These are phyloP conservation scores for Chirona hameri DNA, from an alignment of 2,888 invertebrate species.

Conservation along the genomic window DNA sequence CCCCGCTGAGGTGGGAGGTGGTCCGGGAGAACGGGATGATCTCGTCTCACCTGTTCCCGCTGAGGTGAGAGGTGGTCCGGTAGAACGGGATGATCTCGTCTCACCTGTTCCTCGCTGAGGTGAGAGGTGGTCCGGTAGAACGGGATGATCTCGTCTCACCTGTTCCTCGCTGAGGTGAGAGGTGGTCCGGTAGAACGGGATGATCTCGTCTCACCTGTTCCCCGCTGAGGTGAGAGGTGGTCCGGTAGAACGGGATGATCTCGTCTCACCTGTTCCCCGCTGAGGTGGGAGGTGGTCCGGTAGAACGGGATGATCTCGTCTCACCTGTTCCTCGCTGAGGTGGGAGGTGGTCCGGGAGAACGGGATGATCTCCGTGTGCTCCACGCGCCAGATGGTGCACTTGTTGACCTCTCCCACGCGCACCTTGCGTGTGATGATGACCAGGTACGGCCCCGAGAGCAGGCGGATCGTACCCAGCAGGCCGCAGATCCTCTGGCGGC, in stretches of 20 bases:
- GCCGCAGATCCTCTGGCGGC: slow-evolving; percentile 68
- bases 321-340: slow-evolving; percentile 72
- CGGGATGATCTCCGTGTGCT: slow-evolving; percentile 76
- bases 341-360: slow-evolving; percentile 80
- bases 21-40: slow-evolving; percentile 82
- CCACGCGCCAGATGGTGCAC: slow-evolving; percentile 72
- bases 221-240: too few species aligned
- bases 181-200: too few species aligned
- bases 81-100: slow-evolving; percentile 77
- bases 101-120: too few species aligned
- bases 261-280: too few species aligned
- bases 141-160: too few species aligned
- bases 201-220: too few species aligned
- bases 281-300: background rate
- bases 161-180: too few species aligned
- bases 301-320: too few species aligned
- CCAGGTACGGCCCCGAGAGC: slow-evolving; percentile 78
- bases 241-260: too few species aligned
- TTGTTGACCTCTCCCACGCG: slow-evolving; percentile 69
- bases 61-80: slow-evolving; percentile 77
- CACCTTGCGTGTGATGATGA: slow-evolving; percentile 81
- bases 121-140: too few species aligned
- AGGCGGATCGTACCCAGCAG: slow-evolving; percentile 80
- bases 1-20: slow-evolving; percentile 74
- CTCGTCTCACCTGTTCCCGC: slow-evolving; percentile 76